phyloP scores from a whole-genome alignment of 1,140 invertebrate species.

The Brachionus plicatilis region DNA sequence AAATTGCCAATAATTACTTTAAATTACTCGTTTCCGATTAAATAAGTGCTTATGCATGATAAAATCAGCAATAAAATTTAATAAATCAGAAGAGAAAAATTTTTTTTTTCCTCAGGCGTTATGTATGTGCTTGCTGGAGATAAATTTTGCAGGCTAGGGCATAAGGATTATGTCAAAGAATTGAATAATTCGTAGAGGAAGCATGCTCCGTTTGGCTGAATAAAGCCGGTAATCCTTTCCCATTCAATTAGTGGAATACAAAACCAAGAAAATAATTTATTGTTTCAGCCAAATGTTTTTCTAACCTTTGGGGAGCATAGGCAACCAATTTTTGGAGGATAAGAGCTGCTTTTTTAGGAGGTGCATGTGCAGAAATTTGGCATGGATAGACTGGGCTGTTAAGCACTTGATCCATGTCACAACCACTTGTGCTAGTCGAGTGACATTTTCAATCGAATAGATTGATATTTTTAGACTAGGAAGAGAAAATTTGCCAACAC shows the following conservation, averaged over 20 bases:
- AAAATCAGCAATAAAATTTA: slow-evolving; percentile 8
- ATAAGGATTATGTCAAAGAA: neutral
- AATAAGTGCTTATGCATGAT: slow-evolving; percentile 30
- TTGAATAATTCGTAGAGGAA: neutral
- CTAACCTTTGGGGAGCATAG: neutral
- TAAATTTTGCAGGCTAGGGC: neutral
- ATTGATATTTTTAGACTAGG: neutral
- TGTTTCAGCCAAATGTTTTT: neutral
- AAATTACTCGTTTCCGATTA: slow-evolving; percentile 29
- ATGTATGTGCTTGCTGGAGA: neutral
- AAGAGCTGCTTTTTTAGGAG: neutral
- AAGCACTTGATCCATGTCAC: neutral
- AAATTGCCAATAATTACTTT: neutral
- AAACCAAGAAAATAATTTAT: neutral
- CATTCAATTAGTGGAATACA: neutral
- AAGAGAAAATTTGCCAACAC: neutral
- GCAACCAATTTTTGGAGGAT: neutral
- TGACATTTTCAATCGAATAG: neutral
- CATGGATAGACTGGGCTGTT: neutral
- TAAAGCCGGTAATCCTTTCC: neutral
- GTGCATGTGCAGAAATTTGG: neutral
- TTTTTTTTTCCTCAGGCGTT: neutral
- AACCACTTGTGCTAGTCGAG: neutral
- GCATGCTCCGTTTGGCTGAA: neutral
- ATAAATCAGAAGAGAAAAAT: neutral